These are phyloP conservation scores for Halcyon smyrnensis DNA, from an alignment of 2,797 vertebrate species.

Conservation along the genomic window DNA sequence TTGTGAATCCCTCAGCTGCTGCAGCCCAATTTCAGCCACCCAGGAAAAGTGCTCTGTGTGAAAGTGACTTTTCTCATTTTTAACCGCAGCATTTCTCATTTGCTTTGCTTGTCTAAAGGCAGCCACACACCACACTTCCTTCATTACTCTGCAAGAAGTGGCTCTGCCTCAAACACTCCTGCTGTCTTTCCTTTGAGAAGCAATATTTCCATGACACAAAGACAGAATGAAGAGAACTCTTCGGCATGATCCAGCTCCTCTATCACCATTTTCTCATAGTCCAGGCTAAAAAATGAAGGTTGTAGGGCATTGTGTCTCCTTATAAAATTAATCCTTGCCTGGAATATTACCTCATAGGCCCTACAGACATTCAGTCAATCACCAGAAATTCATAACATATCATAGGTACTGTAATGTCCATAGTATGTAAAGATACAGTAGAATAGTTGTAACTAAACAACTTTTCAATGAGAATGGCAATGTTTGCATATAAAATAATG, in stretches of 20 bases:
- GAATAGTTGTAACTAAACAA: background rate
- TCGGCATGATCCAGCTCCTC: background rate
- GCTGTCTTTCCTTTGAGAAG: background rate
- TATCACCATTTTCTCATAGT: background rate
- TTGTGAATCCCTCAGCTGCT: background rate
- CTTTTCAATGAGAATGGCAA: background rate
- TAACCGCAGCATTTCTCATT: background rate
- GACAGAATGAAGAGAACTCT: background rate
- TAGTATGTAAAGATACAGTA: background rate
- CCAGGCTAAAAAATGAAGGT: background rate
- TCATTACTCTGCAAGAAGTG: background rate
- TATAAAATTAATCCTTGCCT: background rate
- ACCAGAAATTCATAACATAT: background rate
- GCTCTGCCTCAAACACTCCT: background rate
- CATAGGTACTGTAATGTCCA: background rate
- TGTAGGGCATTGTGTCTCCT: background rate
- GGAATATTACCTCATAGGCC: rapidly evolving
- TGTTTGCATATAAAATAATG: background rate
- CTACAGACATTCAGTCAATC: background rate
- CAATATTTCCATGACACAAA: background rate
- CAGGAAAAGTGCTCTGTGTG: background rate
- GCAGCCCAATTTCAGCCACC: background rate
- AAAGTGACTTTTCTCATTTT: background rate
- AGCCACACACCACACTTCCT: background rate
- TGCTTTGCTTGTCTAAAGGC: background rate